Conservation (phyloP, 30 jellyfish, hydroid and myxozoan species). For the Mastigias papua region DNA sequence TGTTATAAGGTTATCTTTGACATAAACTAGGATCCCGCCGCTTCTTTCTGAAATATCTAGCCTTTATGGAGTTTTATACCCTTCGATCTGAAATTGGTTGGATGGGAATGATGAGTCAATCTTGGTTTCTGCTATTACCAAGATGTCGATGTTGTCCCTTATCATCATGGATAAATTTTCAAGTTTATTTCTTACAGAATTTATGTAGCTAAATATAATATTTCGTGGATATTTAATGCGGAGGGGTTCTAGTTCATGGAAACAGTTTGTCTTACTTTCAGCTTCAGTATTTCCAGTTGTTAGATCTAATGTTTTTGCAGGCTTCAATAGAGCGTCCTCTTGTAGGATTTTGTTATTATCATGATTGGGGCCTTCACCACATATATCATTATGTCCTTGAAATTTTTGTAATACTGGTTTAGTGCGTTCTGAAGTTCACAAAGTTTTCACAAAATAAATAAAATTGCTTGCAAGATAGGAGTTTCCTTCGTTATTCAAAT, state of each 20-base stretch:
- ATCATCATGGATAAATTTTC: slow-evolving; percentile 37
- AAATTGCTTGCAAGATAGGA: slow-evolving; percentile 23
- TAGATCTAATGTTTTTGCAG: slow-evolving; percentile 11
- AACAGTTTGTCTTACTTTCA: slow-evolving; percentile 45
- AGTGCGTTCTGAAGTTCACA: slow-evolving; percentile 40
- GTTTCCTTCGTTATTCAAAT: slow-evolving; percentile 42
- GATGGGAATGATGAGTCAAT: slow-evolving; percentile 24
- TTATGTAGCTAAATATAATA: slow-evolving; percentile 15
- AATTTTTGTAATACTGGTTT: neutral
- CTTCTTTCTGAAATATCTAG: slow-evolving; percentile 27
- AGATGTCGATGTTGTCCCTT: slow-evolving; percentile 14
- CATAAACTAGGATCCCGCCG: slow-evolving; percentile 27
- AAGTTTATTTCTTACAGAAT: slow-evolving; percentile 32
- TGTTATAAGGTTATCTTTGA: neutral
- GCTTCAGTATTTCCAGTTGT: slow-evolving; percentile 27
- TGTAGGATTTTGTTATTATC: slow-evolving; percentile 4
- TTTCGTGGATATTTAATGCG: slow-evolving; percentile 37
- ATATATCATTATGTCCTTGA: neutral
- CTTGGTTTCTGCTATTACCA: slow-evolving; percentile 43
- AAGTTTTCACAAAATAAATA: slow-evolving; percentile 4
- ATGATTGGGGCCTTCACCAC: slow-evolving; percentile 27
- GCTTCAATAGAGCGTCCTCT: slow-evolving; percentile 19
- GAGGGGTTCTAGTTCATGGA: slow-evolving; percentile 40
- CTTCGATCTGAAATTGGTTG: slow-evolving; percentile 11
- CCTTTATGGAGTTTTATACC: slow-evolving; percentile 4